Base-by-base conservation (phyloP, 2,888 invertebrate species). In the Caenorhabditis parvicauda region DNA sequence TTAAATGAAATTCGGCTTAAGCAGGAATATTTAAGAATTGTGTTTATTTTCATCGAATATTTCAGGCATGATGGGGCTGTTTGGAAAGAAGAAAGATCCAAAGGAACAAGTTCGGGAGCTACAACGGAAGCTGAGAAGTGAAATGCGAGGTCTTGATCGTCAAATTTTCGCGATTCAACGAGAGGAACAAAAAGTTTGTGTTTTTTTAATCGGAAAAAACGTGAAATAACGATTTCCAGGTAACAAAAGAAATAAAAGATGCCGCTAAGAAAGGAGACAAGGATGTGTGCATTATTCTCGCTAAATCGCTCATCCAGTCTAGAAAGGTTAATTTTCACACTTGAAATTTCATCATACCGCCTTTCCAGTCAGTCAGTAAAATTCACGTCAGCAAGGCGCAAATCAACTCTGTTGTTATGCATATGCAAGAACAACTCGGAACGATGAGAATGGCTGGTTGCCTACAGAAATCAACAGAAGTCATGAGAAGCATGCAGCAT, bases 391-490 rank as follows among this genome's bases (percentile, higher is more conserved):
- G 94, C 9, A 96, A 96, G 84, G 95, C 98, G 6, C 95, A 98
- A 79, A 86, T 98, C 21, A 96, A 93, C 82, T 96, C 95, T 0
- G 90, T 98, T 12, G 89, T 91, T 74, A 86, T 95, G 85, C 91
- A 92, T 84, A 96, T 98, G 95, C 93, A 95, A 47, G 93, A 95
- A 82, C 96, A 98, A 83, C 84, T 95, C 75, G 94, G 94, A n/a
- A 92, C 92, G 9, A 85, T 96, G 64, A 87, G 78, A 42, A 78
- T 80, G 80, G 80, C 80, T 3, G 80, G 80, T 24, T 83, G 79
- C 6, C 62, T 98, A 47, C 88, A 91, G 77, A 93, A 93, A 82
- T 95, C 95, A 27, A 93, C 95, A 2, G 94, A 95, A 86, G 95
- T 98, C 0, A 96, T 98, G 96, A 90, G 90, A 84, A 90, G 91